phyloP scores from a whole-genome alignment of 1,140 invertebrate genomes.

The Mya arenaria region DNA sequence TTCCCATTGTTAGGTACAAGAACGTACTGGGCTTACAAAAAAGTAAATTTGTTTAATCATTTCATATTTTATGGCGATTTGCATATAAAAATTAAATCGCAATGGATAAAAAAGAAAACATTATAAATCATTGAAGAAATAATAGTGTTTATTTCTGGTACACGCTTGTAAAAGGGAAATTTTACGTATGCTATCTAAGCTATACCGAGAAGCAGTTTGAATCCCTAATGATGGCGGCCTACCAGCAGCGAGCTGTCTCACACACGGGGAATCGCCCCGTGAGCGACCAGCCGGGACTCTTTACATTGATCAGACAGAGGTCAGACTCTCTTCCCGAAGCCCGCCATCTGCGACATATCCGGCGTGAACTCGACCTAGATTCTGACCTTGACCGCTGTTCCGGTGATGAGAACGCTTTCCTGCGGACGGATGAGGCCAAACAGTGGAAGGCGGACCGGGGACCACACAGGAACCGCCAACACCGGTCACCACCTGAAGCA shows the following conservation, averaged over 20 bases:
- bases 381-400: constrained; percentile 34
- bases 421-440: constrained; percentile 18
- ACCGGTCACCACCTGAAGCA: too few relatives aligned
- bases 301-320: background rate
- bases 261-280: background rate
- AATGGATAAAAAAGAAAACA: too few relatives aligned
- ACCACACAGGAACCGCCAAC: background rate
- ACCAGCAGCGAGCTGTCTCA: constrained; percentile 24
- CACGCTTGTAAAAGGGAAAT: too few relatives aligned
- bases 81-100: too few relatives aligned
- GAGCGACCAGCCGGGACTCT: background rate
- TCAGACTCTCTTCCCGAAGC: constrained; percentile 42
- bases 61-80: too few relatives aligned
- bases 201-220: too few relatives aligned
- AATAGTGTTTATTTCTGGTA: too few relatives aligned
- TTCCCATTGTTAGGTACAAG: too few relatives aligned
- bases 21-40: too few relatives aligned
- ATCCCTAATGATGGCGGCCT: constrained; percentile 21
- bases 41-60: too few relatives aligned
- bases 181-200: too few relatives aligned
- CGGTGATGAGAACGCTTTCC: constrained; percentile 21
- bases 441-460: constrained; percentile 22
- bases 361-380: constrained; percentile 42
- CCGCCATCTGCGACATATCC: constrained; percentile 36
- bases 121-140: too few relatives aligned